Evolutionary conservation across 2,113 vertebrate genomes (phyloP), one percentile per base, ranked within the genome.

Genomic region (Bufo gargarizans): DNA sequence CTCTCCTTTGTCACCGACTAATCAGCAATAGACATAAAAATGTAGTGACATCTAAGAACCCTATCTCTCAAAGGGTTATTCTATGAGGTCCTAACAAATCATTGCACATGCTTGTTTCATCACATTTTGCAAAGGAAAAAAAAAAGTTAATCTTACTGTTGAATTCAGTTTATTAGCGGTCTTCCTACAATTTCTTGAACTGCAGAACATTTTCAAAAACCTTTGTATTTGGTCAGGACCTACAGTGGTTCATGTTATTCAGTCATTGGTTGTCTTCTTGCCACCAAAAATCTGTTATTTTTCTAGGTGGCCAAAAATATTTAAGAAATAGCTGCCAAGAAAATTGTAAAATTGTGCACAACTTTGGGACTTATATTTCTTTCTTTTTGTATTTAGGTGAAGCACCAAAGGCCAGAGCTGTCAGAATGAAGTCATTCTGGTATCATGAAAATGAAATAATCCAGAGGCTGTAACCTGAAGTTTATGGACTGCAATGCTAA

Each of bases 91-190:
- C 4, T 22, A 33, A 71, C 3, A 72, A 72, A 72, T 72, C 4
- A 72, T 45, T 72, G 69, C 33, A 72, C 33, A 72, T 72, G 69
- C 69, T 72, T 45, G 14, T 72, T 72, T 72, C 45, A 72, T 72
- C 33, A 45, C 3, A 8, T 22, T 71, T 67, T 67, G 56, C 13
- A 33, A 3, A 65, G 4, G 20, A 13, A 43, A 71, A 71, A 43
- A 71, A 71, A 72, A 72, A 43, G 69, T 45, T 19, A 43, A 45
- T 72, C 69, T 72, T 72, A 72, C 69, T 43, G 45, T 72, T 72
- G 4, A n/a, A 45, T 45, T 72, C 33, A 72, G 69, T 72, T 43
- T 72, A 72, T 72, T 72, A 72, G 69, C 69, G 45, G 33, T 72
- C 12, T 72, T 72, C 69, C 69, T 43, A 72, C 69, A 72, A 72